Percentiles rank a stretch among this genome's conserved stretches.
Evolutionary conservation across 1,140 invertebrate genomes (phyloP).

Genomic region (Drosophila tani): DNA sequence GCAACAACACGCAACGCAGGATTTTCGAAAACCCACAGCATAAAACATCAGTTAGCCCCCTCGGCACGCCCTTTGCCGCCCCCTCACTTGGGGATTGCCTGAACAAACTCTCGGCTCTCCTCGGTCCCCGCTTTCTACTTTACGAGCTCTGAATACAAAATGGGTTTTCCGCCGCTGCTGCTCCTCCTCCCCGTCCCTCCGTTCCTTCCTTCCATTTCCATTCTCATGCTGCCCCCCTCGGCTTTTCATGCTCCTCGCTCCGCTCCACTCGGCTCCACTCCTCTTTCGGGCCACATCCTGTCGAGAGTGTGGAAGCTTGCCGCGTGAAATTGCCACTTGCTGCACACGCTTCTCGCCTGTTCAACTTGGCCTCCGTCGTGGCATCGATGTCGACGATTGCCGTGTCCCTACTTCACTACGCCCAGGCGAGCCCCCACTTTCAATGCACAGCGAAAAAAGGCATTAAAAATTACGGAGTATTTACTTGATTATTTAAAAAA

Average conservation of each 20-base stretch:
- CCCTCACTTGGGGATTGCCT: slow-evolving; percentile 47
- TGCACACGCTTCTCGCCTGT: slow-evolving; percentile 77
- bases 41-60: slow-evolving; percentile 69
- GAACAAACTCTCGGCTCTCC: slow-evolving; percentile 28
- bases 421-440: slow-evolving; percentile 5
- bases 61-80: background rate
- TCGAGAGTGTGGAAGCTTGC: slow-evolving; percentile 38
- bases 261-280: background rate
- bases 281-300: slow-evolving; percentile 5
- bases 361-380: slow-evolving; percentile 80
- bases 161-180: slow-evolving; percentile 61
- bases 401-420: slow-evolving; percentile 26
- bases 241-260: background rate
- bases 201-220: background rate
- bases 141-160: slow-evolving; percentile 82
- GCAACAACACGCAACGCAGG: slow-evolving; percentile 74
- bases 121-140: slow-evolving; percentile 58
- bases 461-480: accelerated
- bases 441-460: background rate
- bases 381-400: slow-evolving; percentile 57
- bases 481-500: background rate
- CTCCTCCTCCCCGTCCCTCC: background rate
- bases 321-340: slow-evolving; percentile 83
- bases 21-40: slow-evolving; percentile 79
- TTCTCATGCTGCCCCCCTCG: background rate